Percentiles rank a stretch among this genome's conserved stretches.
Conservation (phyloP, 1,140 invertebrate genomes). For the Eriosoma lanigerum region DNA sequence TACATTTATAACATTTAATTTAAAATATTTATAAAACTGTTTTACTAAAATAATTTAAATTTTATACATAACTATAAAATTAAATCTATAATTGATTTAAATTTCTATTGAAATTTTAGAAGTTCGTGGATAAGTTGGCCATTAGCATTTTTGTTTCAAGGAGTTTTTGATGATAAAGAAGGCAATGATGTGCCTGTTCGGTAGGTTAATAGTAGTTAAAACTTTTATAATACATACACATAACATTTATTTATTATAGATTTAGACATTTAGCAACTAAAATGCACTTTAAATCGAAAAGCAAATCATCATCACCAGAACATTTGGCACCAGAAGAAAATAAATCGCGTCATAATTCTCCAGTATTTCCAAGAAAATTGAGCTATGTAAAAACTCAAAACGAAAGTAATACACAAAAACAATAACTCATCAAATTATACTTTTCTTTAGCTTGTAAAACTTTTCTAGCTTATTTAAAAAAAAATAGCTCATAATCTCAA, state of each 20-base stretch:
- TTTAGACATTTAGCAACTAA: slow-evolving; percentile 80
- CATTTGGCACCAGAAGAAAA: slow-evolving; percentile 32
- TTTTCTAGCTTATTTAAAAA: slow-evolving; percentile 22
- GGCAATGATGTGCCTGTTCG: slow-evolving; percentile 77
- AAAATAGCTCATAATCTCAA: not conserved
- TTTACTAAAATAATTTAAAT: too few relatives aligned
- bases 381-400: slow-evolving; percentile 29
- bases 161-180: slow-evolving; percentile 60
- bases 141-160: slow-evolving; percentile 80
- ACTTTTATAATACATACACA: not conserved
- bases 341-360: slow-evolving; percentile 39
- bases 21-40: not conserved
- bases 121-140: slow-evolving; percentile 89
- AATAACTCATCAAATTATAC: not conserved
- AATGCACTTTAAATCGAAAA: slow-evolving; percentile 65
- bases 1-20: too few relatives aligned
- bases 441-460: not conserved
- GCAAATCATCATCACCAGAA: slow-evolving; percentile 50
- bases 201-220: slow-evolving; percentile 59
- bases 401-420: slow-evolving; percentile 11
- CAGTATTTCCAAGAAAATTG: slow-evolving; percentile 37
- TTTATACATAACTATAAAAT: not conserved
- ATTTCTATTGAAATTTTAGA: slow-evolving; percentile 57
- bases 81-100: not conserved
- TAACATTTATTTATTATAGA: slow-evolving; percentile 59